Percentiles rank a stretch among this genome's conserved stretches.
Evolutionary conservation across 2,113 vertebrate genomes (phyloP).

Genomic region (Spea bombifrons): DNA sequence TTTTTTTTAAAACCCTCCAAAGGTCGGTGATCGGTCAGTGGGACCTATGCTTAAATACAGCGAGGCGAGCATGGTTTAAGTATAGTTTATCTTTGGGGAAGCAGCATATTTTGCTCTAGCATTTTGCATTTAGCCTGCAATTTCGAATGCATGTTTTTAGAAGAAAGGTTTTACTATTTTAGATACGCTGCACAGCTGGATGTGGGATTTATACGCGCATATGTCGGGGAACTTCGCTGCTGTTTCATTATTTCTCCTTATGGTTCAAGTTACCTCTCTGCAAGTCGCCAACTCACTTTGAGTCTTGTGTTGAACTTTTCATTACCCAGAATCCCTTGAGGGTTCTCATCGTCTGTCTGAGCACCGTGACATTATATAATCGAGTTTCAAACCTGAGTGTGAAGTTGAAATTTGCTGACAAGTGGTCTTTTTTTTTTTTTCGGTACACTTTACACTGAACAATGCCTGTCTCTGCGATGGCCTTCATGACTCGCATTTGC

Average conservation of each 20-base stretch:
- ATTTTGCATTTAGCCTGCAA: slow-evolving; percentile 2
- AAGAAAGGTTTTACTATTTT: neutral
- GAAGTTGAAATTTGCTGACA: slow-evolving; percentile 1
- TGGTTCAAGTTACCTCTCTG: neutral
- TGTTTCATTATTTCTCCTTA: neutral
- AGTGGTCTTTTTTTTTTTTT: neutral
- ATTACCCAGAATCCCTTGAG: slow-evolving; percentile 24
- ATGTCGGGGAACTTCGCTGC: neutral
- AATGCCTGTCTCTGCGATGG: neutral
- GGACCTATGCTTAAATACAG: neutral
- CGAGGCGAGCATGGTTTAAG: slow-evolving; percentile 12
- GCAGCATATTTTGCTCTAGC: neutral
- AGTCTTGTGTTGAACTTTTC: slow-evolving; percentile 17
- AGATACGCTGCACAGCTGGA: neutral
- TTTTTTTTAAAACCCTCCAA: neutral
- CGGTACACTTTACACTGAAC: neutral
- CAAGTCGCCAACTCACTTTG: slow-evolving; percentile 3
- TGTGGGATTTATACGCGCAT: neutral
- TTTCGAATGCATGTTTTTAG: neutral
- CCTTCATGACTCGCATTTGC: slow-evolving; percentile 3
- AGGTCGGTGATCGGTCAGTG: slow-evolving; percentile 15
- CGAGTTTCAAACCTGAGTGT: slow-evolving; percentile 8
- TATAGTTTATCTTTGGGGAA: slow-evolving; percentile 11
- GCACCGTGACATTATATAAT: neutral
- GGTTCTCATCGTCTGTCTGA: neutral